Evolutionary conservation across 2,888 invertebrate species (phyloP), one percentile per base, ranked within the genome.

Genomic region (Chrysotoxum bicinctum): DNA sequence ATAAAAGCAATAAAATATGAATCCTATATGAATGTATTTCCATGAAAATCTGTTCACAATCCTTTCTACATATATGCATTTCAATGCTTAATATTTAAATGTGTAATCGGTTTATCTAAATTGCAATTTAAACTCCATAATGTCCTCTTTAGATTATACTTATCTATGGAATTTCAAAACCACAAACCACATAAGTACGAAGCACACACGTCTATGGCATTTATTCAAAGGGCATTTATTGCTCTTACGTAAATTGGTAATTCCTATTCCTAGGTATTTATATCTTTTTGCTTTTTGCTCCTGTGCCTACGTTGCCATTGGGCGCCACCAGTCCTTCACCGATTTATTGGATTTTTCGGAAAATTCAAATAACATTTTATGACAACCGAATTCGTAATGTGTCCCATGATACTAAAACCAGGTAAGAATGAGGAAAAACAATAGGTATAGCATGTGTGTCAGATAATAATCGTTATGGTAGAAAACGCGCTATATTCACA

Each of bases 361-460:
- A 84, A 84, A 80, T 76, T 79, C 75, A 75, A 80, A 80, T 84
- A 84, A 68, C 75, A 68, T 84, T 84, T 84, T 80, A 79, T 75
- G 84, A 72, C 79, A 84, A 56, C 72, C 72, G 80, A 80, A 72
- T 75, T 52, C 80, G 75, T 72, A 80, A 80, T 76, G 66, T 32
- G 75, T 56, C 40, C 52, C 40, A 48, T 40, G 43, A 58, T 52
- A 30, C 19, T 3, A 23, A 40, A 45, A 10, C 43, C 26, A 35
- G 35, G 50, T 35, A 64, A 19, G 30, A 16, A 43, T n/a, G 12
- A 32, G 19, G 5, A n/a, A 48, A 23, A 50, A 23, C n/a, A 48
- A 26, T 12, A 14, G 4, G 37, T 16, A 32, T 62, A 30, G 26
- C 58, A 23, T 64, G 43, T 52, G 84, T 72, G 75, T 72, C n/a